Conservation (phyloP, 2,797 vertebrate species). For the Borostomias antarcticus region DNA sequence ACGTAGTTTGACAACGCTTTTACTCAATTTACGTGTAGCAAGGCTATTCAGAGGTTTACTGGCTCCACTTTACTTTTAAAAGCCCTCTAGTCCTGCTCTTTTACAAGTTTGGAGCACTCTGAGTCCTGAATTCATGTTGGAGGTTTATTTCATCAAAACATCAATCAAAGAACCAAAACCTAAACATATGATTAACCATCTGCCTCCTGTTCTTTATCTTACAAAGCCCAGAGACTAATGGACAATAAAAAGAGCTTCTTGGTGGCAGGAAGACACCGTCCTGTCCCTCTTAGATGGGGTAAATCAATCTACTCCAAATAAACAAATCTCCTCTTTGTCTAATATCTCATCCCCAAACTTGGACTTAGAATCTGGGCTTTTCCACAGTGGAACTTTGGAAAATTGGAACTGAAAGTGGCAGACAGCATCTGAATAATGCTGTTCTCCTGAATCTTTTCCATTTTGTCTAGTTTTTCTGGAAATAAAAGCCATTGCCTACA, state of each 20-base stretch:
- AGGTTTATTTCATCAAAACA: conserved; percentile 46
- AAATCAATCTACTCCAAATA: conserved; percentile 67
- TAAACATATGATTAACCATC: conserved; percentile 65
- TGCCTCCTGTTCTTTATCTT: conserved; percentile 54
- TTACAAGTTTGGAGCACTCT: neutral
- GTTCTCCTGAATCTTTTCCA: too few relatives aligned
- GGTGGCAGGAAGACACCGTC: conserved; percentile 54
- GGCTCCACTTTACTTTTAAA: neutral
- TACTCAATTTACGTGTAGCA: neutral
- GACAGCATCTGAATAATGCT: too few relatives aligned
- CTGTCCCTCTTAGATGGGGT: conserved; percentile 57
- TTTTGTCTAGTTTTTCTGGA: too few relatives aligned
- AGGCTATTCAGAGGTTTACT: conserved; percentile 1
- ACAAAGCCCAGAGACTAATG: conserved; percentile 57
- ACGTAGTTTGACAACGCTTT: neutral
- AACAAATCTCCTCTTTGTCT: conserved; percentile 55
- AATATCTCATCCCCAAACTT: conserved; percentile 46
- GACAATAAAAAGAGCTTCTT: conserved; percentile 62
- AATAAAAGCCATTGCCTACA: conserved; percentile 45
- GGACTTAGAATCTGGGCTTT: conserved; percentile 45
- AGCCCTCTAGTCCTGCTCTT: conserved; percentile 2
- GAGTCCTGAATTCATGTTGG: conserved; percentile 19
- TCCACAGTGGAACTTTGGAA: conserved; percentile 38
- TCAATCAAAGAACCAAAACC: conserved; percentile 64
- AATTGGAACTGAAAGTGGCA: too few relatives aligned